A percentile compares a stretch with the other conserved stretches of the same genome.
Conservation (phyloP, 2,797 vertebrate genomes). For the Bradypus variegatus region DNA sequence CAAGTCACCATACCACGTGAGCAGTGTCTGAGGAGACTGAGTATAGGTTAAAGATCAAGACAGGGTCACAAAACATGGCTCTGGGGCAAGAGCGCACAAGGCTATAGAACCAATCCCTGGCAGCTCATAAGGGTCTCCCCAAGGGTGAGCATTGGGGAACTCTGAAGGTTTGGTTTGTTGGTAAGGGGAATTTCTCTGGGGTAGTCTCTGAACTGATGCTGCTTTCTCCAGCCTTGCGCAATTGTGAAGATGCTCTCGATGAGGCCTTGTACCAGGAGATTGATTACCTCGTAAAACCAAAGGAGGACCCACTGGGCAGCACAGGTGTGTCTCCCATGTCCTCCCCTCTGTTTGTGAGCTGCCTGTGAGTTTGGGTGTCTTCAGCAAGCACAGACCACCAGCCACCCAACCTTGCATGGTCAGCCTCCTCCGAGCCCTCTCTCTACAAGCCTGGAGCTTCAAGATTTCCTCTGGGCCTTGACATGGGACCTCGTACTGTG, state of each 20-base stretch:
- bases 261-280: constrained; percentile 2
- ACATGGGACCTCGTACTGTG: too few species aligned
- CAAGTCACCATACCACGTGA: neutral
- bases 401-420: too few species aligned
- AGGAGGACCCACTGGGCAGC: neutral
- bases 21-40: neutral
- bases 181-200: neutral
- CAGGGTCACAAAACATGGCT: neutral
- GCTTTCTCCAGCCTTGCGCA: neutral
- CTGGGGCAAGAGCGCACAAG: neutral
- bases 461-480: neutral
- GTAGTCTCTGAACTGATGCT: neutral
- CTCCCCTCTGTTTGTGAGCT: neutral
- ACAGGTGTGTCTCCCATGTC: neutral
- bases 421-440: neutral
- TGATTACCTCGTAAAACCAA: neutral
- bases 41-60: neutral
- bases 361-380: neutral
- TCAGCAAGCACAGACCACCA: neutral
- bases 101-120: neutral
- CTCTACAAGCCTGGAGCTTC: neutral
- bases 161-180: neutral
- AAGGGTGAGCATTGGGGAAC: neutral
- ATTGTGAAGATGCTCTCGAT: neutral
- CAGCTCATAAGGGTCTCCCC: neutral